A percentile compares a stretch with the other conserved stretches of the same genome.
Evolutionary conservation across 1,140 invertebrate species (phyloP).

Genomic region (Drosophila asahinai): DNA sequence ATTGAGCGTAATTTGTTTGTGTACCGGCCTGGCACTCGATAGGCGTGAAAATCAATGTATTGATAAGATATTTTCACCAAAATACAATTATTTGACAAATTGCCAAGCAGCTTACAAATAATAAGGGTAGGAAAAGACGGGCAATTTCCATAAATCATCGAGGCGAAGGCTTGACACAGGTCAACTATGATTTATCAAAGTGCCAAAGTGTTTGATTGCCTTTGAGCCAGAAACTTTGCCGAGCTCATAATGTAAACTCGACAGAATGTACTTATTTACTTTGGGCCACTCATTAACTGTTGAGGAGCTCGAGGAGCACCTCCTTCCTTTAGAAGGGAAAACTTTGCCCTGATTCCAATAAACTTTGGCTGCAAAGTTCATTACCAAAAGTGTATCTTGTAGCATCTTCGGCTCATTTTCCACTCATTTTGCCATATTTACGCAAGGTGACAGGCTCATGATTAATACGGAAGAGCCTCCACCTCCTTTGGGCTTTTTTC

Average conservation of each 20-base stretch:
- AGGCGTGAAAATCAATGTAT: constrained; percentile 61
- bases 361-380: constrained; percentile 72
- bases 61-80: constrained; percentile 33
- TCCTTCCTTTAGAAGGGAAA: constrained; percentile 26
- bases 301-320: constrained; percentile 1
- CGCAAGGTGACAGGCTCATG: constrained; percentile 75
- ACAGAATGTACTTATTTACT: constrained; percentile 50
- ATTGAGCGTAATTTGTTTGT: constrained; percentile 64
- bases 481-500: neutral
- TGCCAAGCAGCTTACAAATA: constrained; percentile 48
- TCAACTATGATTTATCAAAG: constrained; percentile 57
- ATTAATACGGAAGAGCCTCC: constrained; percentile 63
- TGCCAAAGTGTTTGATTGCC: constrained; percentile 54
- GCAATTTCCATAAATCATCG: constrained; percentile 45
- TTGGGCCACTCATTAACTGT: constrained; percentile 61
- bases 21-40: constrained; percentile 24
- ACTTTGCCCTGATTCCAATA: constrained; percentile 57
- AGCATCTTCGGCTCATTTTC: constrained; percentile 64
- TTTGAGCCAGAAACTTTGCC: constrained; percentile 29
- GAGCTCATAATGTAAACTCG: constrained; percentile 29
- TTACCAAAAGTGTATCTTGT: constrained; percentile 50
- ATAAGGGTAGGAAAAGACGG: constrained; percentile 4
- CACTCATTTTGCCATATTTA: constrained; percentile 79
- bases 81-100: constrained; percentile 69
- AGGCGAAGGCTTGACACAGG: constrained; percentile 18